Conservation (phyloP, 2,888 invertebrate species). For the Chymomyza fuscimana region DNA sequence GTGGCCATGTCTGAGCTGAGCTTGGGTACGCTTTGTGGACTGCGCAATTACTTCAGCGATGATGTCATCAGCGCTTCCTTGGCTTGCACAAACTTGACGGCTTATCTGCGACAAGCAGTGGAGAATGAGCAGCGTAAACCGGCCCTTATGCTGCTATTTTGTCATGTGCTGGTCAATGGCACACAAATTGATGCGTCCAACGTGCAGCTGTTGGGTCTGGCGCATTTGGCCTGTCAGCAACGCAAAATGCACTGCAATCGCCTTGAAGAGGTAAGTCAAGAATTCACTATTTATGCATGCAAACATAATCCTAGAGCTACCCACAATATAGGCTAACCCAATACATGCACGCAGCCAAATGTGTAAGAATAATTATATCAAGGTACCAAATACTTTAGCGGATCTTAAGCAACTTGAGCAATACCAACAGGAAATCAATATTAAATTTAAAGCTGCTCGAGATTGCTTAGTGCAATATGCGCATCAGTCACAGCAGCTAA, state of each 20-base stretch:
- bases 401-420: constrained; percentile 10
- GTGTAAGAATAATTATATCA: background rate
- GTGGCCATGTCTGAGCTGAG: constrained; percentile 40
- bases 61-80: constrained; percentile 30
- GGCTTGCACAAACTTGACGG: constrained; percentile 8
- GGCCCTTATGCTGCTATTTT: constrained; percentile 29
- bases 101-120: constrained; percentile 26
- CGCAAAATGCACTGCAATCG: background rate
- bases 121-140: constrained; percentile 1
- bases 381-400: background rate
- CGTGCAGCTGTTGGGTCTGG: constrained; percentile 31
- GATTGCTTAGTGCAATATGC: constrained; percentile 24
- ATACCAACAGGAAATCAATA: constrained; percentile 23
- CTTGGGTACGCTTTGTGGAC: constrained; percentile 16
- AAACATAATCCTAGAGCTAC: background rate
- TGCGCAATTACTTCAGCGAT: constrained; percentile 38
- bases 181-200: constrained; percentile 29
- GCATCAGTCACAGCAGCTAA: constrained; percentile 31
- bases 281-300: background rate
- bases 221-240: constrained; percentile 28
- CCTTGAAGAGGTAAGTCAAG: constrained; percentile 16
- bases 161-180: constrained; percentile 27
- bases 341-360: background rate
- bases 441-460: constrained; percentile 22
- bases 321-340: background rate